Percentiles rank a stretch among this genome's conserved stretches.
Evolutionary conservation across 2,888 invertebrate genomes (phyloP).

Genomic region (Catocala nupta): DNA sequence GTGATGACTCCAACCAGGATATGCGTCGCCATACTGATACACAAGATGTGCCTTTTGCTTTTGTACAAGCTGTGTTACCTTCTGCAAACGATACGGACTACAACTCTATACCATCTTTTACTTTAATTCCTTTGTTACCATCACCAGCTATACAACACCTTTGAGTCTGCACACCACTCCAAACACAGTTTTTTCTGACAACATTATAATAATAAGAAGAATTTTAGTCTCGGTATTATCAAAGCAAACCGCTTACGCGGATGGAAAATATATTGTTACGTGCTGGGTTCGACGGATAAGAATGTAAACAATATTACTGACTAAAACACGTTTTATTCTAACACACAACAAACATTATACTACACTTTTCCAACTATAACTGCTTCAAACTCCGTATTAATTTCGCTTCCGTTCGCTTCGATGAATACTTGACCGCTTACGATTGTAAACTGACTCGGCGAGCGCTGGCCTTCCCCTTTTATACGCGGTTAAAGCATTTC

Average conservation of each 20-base stretch:
- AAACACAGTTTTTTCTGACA: slow-evolving; percentile 22
- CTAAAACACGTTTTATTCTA: no score
- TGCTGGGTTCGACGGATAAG: no score
- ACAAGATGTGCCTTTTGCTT: slow-evolving; percentile 15
- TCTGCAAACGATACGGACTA: slow-evolving; percentile 10
- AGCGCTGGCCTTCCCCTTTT: no score
- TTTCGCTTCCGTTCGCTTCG: no score
- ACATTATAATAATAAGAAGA: slow-evolving; percentile 19
- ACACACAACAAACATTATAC: no score
- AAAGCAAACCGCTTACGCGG: slow-evolving; percentile 30
- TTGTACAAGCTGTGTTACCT: slow-evolving; percentile 14
- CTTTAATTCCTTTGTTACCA: slow-evolving; percentile 18
- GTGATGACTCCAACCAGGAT: slow-evolving; percentile 12
- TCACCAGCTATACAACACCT: slow-evolving; percentile 20
- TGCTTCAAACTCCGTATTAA: no score
- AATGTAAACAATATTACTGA: no score
- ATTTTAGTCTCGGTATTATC: slow-evolving; percentile 29
- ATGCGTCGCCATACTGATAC: slow-evolving; percentile 9
- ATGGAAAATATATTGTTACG: slow-evolving; percentile 9
- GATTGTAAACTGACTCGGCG: no score
- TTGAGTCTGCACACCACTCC: slow-evolving; percentile 14
- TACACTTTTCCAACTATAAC: no score
- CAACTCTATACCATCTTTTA: slow-evolving; percentile 17
- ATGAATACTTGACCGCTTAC: no score
- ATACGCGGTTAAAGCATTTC: no score